Evolutionary conservation across 2,113 vertebrate species (phyloP).

Genomic region (Pterocles orientalis): DNA sequence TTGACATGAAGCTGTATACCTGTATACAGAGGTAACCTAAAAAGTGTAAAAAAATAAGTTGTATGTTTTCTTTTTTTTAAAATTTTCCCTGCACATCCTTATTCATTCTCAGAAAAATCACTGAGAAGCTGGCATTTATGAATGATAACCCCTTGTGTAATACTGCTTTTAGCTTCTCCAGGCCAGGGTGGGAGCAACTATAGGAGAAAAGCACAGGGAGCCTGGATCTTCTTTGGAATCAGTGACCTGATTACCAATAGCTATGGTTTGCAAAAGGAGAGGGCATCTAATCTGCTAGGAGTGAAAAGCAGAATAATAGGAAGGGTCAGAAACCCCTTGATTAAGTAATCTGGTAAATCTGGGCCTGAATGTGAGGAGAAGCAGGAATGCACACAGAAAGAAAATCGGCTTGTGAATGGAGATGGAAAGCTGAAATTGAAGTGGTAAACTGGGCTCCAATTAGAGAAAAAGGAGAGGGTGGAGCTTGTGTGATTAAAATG

Average conservation of each 20-base stretch:
- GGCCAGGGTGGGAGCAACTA: neutral
- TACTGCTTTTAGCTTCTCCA: neutral
- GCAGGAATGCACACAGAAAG: neutral
- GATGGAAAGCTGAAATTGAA: neutral
- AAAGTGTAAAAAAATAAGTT: neutral
- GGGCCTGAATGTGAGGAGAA: neutral
- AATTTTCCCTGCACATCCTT: neutral
- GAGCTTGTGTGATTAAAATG: neutral
- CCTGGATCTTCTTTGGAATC: neutral
- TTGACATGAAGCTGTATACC: neutral
- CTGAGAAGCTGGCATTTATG: neutral
- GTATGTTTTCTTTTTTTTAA: neutral
- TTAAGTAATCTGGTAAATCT: neutral
- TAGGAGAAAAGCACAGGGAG: neutral
- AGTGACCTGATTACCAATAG: neutral
- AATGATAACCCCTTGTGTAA: neutral
- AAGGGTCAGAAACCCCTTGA: neutral
- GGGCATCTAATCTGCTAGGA: neutral
- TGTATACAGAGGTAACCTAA: neutral
- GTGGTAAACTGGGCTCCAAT: neutral
- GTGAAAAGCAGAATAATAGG: neutral
- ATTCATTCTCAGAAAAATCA: neutral
- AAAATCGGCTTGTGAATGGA: neutral
- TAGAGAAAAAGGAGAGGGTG: neutral
- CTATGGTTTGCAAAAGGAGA: neutral